Evolutionary conservation across 1,140 invertebrate genomes (phyloP).

Genomic region (Neodiprion fabricii): DNA sequence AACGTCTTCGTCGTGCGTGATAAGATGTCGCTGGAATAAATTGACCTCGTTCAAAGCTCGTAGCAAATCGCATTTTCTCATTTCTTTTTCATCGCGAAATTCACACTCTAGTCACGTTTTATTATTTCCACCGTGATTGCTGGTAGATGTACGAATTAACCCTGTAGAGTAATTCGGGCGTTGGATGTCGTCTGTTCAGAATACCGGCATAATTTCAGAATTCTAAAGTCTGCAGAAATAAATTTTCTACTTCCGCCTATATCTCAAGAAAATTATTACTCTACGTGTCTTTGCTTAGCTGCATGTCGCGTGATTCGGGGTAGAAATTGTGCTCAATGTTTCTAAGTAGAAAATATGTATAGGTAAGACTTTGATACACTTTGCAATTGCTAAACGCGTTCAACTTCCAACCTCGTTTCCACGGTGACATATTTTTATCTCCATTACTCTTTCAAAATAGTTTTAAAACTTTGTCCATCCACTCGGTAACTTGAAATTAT

Average conservation of each 20-base stretch:
- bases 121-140: background rate
- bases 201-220: slow-evolving; percentile 3
- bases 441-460: background rate
- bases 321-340: background rate
- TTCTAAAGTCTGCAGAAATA: background rate
- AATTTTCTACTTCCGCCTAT: background rate
- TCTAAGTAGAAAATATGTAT: no score
- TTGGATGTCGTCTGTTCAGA: background rate
- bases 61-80: no score
- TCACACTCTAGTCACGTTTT: no score
- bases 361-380: background rate
- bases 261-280: background rate
- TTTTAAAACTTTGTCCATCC: background rate
- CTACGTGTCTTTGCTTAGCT: background rate
- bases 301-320: background rate
- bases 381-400: background rate
- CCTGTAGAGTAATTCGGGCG: background rate
- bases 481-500: no score
- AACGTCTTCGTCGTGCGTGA: background rate
- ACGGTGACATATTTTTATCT: slow-evolving; percentile 1
- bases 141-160: background rate
- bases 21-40: background rate
- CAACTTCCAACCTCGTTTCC: background rate
- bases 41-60: background rate
- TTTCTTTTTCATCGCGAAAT: no score